Evolutionary conservation across 2,888 invertebrate genomes (phyloP), one percentile per base, ranked within the genome.

Genomic region (Scaptodrosophila latifasciaeformis): DNA sequence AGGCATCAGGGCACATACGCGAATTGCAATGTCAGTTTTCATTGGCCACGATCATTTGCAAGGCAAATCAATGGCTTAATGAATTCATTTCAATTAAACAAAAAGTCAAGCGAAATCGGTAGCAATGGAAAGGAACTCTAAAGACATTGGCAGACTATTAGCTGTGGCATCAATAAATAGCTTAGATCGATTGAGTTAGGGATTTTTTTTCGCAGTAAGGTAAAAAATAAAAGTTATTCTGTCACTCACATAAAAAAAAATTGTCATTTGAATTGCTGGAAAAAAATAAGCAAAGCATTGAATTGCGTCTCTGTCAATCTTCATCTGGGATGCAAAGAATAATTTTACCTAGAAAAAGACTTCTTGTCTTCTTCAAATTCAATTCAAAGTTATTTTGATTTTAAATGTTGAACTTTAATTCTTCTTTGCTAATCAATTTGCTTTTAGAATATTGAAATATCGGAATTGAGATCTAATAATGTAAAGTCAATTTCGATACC

Each of bases 71-170:
- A 74, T 67, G 59, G 57, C 78, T 68, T 77, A 76, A 76, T 76
- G 78, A 76, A 80, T 76, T 80, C 75, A 77, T 74, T 76, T 80
- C 78, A 76, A 76, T 76, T 76, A 76, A 75, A 79, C 67, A 52
- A 54, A 70, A 31, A 45, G 29, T 29, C 19, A 45, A 34, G 42
- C 61, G 57, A 37, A 40, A 19, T 54, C 55, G 55, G 54, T 57
- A 54, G 53, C 65, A 68, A 78, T 66, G 71, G 79, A 67, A 65
- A 56, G 65, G 61, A 54, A 64, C 37, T 37, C 34, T 34, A 37
- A 29, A 39, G 39, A 39, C 18, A 40, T 27, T 15, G 18, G 9
- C 30, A 30, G 40, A 59, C 49, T 46, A 54, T 59, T 59, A 60
- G 40, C 17, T 15, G 37, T 4, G 40, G 60, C 78, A 70, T 78